phyloP scores from a whole-genome alignment of 2,888 invertebrate genomes.

The Smittia aterrima region DNA sequence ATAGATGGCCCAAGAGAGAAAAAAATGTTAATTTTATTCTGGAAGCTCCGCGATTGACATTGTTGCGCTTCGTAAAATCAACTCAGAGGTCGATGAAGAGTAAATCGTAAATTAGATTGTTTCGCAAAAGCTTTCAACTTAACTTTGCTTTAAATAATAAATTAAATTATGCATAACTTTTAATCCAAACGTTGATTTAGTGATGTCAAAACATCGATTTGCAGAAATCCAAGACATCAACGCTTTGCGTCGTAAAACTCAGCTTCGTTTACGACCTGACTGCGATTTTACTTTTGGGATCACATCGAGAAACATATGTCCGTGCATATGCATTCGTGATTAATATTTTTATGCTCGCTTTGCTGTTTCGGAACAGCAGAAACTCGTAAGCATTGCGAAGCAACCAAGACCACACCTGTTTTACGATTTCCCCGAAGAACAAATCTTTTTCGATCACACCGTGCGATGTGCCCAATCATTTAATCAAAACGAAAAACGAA shows the following conservation, averaged over 20 bases:
- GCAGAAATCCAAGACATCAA: background rate
- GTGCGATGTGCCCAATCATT: conserved; percentile 27
- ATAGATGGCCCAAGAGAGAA: no score
- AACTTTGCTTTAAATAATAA: no score
- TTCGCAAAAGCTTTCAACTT: no score
- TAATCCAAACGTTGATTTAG: conserved; percentile 3
- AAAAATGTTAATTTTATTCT: no score
- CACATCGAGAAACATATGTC: conserved; percentile 30
- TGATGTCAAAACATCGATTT: conserved; percentile 31
- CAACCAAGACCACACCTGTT: conserved; percentile 35
- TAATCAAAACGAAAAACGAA: conserved; percentile 5
- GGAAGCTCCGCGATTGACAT: no score
- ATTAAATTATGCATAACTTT: background rate
- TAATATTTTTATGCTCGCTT: conserved; percentile 32
- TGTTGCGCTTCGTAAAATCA: no score
- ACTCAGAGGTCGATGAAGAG: no score
- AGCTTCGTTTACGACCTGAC: no score
- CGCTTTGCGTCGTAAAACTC: no score
- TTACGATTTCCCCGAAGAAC: conserved; percentile 25
- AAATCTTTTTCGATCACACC: background rate
- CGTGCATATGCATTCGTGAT: conserved; percentile 32
- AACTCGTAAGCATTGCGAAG: background rate
- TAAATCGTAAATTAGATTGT: no score
- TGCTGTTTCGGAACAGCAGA: background rate
- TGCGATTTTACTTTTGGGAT: background rate